Conservation (phyloP, 1,140 invertebrate species). For the Lamellibrachia luymesi region DNA sequence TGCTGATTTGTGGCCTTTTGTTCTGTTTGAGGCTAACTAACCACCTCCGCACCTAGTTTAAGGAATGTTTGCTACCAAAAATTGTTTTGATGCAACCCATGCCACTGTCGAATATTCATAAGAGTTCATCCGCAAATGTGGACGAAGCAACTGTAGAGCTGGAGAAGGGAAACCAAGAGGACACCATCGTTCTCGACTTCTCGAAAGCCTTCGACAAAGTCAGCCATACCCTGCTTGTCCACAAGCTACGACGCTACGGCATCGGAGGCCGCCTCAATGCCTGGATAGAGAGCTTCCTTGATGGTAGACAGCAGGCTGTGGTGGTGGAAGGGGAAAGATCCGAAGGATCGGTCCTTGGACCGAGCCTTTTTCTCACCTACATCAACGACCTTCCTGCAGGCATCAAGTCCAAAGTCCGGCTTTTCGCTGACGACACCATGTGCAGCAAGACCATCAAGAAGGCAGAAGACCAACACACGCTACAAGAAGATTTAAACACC, state of each 20-base stretch:
- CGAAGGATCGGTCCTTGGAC: background rate
- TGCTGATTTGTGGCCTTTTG: too few relatives aligned
- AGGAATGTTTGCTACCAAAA: too few relatives aligned
- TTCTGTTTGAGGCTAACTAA: too few relatives aligned
- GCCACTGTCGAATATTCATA: too few relatives aligned
- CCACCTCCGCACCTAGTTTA: too few relatives aligned
- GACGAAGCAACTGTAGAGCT: background rate
- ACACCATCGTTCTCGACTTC: background rate
- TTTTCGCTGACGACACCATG: constrained; percentile 12
- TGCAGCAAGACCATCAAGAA: background rate
- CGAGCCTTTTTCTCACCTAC: background rate
- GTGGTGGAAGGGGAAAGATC: background rate
- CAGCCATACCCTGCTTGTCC: background rate
- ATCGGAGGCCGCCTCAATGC: background rate
- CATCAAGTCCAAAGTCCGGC: background rate
- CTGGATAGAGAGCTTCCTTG: background rate
- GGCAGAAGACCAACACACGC: background rate
- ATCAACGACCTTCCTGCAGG: constrained; percentile 3
- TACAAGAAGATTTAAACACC: constrained; percentile 2
- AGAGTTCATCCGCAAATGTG: background rate
- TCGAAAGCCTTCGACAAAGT: background rate
- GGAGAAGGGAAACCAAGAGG: background rate
- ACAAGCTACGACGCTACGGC: background rate
- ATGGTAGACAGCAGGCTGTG: background rate
- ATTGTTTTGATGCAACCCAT: too few relatives aligned